phyloP scores from a whole-genome alignment of 2,888 invertebrate species.

The Limnephilus lunatus region DNA sequence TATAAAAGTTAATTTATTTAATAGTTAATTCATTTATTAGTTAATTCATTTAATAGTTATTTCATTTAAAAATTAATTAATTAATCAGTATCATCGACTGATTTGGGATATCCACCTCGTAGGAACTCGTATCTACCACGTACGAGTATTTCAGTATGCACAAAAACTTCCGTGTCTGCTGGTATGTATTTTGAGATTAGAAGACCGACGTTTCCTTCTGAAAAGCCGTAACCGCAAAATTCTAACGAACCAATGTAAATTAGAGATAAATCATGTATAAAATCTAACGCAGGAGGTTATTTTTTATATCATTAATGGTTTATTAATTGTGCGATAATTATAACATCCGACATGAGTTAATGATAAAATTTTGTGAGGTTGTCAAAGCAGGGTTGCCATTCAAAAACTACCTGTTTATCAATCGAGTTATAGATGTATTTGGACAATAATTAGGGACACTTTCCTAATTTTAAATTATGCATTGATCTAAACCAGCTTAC shows the following conservation, averaged over 20 bases:
- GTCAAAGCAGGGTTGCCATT: conserved; percentile 2
- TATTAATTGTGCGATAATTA: conserved; percentile 45
- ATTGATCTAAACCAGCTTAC: too few species aligned
- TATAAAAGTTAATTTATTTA: too few species aligned
- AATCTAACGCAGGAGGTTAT: conserved; percentile 20
- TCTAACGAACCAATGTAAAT: conserved; percentile 37
- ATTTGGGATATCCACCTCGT: not conserved
- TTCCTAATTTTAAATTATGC: too few species aligned
- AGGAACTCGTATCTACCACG: not conserved
- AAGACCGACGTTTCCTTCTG: conserved; percentile 50
- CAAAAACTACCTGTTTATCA: not conserved
- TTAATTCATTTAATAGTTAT: too few species aligned
- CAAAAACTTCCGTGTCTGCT: conserved; percentile 23
- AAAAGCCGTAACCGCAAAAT: conserved; percentile 57
- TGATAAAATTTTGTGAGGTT: conserved; percentile 34
- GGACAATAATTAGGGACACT: too few species aligned
- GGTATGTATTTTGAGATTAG: conserved; percentile 44
- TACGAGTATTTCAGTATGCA: not conserved
- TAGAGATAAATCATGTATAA: conserved; percentile 23
- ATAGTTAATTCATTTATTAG: too few species aligned
- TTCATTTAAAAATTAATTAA: too few species aligned
- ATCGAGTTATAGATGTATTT: not conserved
- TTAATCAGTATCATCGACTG: not conserved
- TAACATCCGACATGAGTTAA: conserved; percentile 47
- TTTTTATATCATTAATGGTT: conserved; percentile 30